Base-by-base conservation (phyloP, 2,888 invertebrate genomes). In the Leuctra nigra region DNA sequence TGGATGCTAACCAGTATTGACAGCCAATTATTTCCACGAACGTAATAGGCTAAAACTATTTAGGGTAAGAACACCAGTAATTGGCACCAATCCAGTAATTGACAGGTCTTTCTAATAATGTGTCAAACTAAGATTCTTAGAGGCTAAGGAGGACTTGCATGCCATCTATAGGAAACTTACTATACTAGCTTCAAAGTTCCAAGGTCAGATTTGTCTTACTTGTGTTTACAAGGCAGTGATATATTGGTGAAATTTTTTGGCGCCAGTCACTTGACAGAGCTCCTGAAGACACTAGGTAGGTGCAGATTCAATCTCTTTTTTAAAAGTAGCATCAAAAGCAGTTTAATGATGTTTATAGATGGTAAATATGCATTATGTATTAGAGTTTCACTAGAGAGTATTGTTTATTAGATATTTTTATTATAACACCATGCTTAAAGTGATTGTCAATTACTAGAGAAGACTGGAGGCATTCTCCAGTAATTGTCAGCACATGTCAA, bases 401-500 rank as follows among this genome's bases (percentile, higher is more conserved):
- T 7, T 7, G 11, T 29, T 7, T 29, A 29, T 29, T 29, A 7
- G 29, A 29, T 29, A 7, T 29, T 11, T 29, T 11, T 11, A 29
- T 7, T 29, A 29, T 29, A 7, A 7, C 7, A 29, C 6, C 7
- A 6, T 7, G n/a, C 7, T 29, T 7, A 11, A 39, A 13, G 14
- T n/a, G 52, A 11, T 16, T 20, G 24, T 54, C 41, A 46, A 46
- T 14, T 46, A 46, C 22, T 16, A 20, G 13, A 29, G 7, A 16
- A 46, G 16, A 16, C n/a, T 16, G 6, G 18, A 46, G 4, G 4
- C 22, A 46, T 16, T 46, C 18, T 16, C 24, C 20, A 46, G 16
- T 16, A 46, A 46, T 46, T 46, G 47, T 16, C 47, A 20, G 13
- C 7, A 23, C 22, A 18, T n/a, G 48, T 48, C 48, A 48, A 48